Conservation (phyloP, 2,113 vertebrate species). For the Stegostoma tigrinum region DNA sequence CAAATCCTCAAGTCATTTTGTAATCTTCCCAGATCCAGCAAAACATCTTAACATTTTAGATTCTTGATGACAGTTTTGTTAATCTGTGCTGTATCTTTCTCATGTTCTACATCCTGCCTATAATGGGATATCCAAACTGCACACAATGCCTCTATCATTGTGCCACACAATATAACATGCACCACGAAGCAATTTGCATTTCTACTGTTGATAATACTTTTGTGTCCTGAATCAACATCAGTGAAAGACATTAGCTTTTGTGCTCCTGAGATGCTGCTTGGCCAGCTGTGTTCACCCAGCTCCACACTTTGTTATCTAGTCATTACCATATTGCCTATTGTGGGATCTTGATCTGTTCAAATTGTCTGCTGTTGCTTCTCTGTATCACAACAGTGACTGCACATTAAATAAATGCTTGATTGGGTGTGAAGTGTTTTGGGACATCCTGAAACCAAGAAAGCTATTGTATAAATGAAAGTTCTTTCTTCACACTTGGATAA, state of each 20-base stretch:
- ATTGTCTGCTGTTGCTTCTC: background rate
- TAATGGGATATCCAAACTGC: background rate
- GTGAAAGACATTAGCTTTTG: background rate
- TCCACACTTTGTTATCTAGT: too few relatives aligned
- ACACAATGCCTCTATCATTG: background rate
- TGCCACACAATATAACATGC: background rate
- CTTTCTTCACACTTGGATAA: background rate
- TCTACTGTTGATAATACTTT: background rate
- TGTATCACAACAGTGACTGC: background rate
- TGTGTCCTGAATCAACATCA: background rate
- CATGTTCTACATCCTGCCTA: background rate
- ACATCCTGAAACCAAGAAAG: background rate
- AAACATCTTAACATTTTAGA: too few relatives aligned
- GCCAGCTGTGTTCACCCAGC: too few relatives aligned
- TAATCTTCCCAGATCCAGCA: background rate
- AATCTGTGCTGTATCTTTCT: background rate
- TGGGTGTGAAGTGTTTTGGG: background rate
- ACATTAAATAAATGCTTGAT: background rate
- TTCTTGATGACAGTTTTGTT: too few relatives aligned
- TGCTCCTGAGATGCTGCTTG: too few relatives aligned
- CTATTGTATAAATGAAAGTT: background rate
- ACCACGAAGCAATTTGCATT: background rate
- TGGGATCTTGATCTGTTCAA: background rate
- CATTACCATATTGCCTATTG: background rate
- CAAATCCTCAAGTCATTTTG: background rate